A percentile compares a stretch with the other conserved stretches of the same genome.
Conservation (phyloP, 2,113 vertebrate genomes). For the Colinus virginianus region DNA sequence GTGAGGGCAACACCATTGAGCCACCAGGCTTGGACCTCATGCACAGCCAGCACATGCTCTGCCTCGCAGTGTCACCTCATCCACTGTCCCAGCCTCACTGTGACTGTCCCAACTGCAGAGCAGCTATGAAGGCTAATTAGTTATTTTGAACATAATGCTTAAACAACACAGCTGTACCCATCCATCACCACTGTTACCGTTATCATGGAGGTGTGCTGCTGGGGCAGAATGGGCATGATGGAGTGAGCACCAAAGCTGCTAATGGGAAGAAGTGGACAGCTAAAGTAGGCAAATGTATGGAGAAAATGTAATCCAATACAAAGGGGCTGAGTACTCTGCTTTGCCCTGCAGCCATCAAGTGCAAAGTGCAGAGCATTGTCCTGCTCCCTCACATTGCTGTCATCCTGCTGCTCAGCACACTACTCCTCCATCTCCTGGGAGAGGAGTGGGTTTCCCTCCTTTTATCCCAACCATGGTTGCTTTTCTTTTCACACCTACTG, state of each 20-base stretch:
- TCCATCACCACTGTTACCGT: not conserved
- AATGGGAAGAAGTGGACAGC: not conserved
- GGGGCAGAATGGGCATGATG: not conserved
- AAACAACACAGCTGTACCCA: not conserved
- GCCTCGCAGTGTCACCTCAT: not conserved
- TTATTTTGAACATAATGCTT: not conserved
- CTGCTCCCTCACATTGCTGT: not conserved
- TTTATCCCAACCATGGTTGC: not conserved
- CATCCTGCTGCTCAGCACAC: not conserved
- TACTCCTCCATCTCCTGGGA: not conserved
- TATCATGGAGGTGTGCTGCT: not conserved
- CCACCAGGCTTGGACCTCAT: not conserved
- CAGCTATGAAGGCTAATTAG: not conserved
- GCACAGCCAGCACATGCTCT: fast-evolving
- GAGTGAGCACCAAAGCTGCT: not conserved
- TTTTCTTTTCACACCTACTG: not conserved
- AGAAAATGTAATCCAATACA: not conserved
- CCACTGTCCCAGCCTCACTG: too few species aligned
- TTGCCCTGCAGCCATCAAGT: not conserved
- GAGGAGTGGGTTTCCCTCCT: not conserved
- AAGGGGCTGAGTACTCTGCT: not conserved
- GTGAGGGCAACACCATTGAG: not conserved
- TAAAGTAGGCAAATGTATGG: not conserved
- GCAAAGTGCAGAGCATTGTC: not conserved
- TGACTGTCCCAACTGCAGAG: not conserved